A percentile compares a stretch with the other conserved stretches of the same genome.
phyloP scores from a whole-genome alignment of 2,797 vertebrate species.

The Acanthopagrus latus region DNA sequence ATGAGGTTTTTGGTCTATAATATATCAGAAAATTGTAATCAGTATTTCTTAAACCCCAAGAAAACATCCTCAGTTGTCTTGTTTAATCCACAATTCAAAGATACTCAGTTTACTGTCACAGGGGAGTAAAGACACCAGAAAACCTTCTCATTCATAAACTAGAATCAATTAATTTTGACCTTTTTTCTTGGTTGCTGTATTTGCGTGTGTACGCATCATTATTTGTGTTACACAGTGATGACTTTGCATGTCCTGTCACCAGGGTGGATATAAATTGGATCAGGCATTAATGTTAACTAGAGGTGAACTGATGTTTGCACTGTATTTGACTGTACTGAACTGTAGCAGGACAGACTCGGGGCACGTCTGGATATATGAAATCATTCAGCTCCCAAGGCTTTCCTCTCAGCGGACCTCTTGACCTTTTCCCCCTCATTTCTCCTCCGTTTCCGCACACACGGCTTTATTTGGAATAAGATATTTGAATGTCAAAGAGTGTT shows the following conservation, averaged over 20 bases:
- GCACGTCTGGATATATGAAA: constrained; percentile 36
- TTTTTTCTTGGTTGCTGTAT: neutral
- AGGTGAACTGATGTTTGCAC: constrained; percentile 9
- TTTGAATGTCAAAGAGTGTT: constrained; percentile 65
- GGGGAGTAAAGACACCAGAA: too few species aligned
- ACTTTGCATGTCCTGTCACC: neutral
- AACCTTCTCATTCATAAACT: too few species aligned
- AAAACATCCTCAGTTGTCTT: too few species aligned
- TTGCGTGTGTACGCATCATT: neutral
- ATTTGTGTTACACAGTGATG: neutral
- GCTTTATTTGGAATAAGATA: constrained; percentile 52
- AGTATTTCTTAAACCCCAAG: too few species aligned
- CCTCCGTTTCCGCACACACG: constrained; percentile 27
- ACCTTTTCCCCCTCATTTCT: constrained; percentile 54
- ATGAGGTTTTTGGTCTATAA: too few species aligned
- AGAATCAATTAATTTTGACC: too few species aligned
- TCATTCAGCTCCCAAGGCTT: constrained; percentile 52
- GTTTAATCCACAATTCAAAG: too few species aligned
- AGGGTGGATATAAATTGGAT: neutral
- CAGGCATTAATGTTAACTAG: neutral
- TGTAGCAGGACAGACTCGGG: neutral
- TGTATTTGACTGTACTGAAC: constrained; percentile 19
- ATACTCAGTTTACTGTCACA: too few species aligned
- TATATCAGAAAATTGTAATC: too few species aligned
- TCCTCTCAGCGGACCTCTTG: constrained; percentile 37